Evolutionary conservation across 2,888 invertebrate genomes (phyloP), one percentile per base, ranked within the genome.

Genomic region (Diarsia mendica): DNA sequence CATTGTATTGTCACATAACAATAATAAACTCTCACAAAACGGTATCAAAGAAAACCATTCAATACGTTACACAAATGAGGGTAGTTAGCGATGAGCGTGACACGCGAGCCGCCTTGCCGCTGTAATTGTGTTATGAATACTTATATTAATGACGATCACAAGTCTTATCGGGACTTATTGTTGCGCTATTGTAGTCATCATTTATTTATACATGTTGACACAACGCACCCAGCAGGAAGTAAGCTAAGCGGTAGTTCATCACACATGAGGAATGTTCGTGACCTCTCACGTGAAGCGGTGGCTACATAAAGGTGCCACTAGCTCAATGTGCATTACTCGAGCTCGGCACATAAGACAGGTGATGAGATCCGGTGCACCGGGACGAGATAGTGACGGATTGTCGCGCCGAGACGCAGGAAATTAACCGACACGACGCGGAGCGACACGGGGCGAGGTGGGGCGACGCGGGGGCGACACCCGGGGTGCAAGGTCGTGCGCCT

Each of bases 361-460:
- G 70, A 64, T 44, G 83, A 72, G 61, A 73, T 83, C 67, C 53
- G 44, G n/a, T 18, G 49, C 39, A 23, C 58, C 39, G 60, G 18
- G 23, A 39, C 18, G 8, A 20, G 69, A 70, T 63, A 69, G 51
- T 44, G 58, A 51, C 48, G 64, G 46, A 68, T 58, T 68, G 66
- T 68, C 44, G 44, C 71, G 23, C 39, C 48, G 66, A 67, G 68
- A 8, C 33, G 46, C 84, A 81, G 87, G 83, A 85, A 85, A 85
- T 85, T 74, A 79, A 87, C 69, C 23, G 67, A 66, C 65, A 69
- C 76, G 39, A 71, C 44, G 39, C 6, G 39, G 39, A 64, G 18
- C 39, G 61, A 39, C 39, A 8, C 13, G 39, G 39, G 66, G 18
- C 39, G 61, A 39, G n/a, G 39, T 0, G 28, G 28, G 39, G 6